phyloP scores from a whole-genome alignment of 2,797 vertebrate genomes.

The Sebastes kiyomatsui region DNA sequence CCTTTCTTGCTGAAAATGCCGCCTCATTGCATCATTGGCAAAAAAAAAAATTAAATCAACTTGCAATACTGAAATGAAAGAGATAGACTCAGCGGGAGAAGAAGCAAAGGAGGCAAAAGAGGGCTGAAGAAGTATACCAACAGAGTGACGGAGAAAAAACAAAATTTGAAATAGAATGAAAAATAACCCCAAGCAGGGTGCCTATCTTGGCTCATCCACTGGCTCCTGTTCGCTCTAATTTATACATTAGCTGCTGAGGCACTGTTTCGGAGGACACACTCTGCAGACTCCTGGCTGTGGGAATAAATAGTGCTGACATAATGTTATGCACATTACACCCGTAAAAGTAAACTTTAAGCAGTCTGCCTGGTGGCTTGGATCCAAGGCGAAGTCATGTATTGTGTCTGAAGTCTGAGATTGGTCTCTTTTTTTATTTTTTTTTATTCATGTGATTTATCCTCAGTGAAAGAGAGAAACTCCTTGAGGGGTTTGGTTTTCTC shows the following conservation, averaged over 20 bases:
- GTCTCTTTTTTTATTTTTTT: not conserved
- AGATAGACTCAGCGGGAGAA: not conserved
- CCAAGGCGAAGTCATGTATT: slow-evolving; percentile 26
- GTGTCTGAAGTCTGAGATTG: slow-evolving; percentile 60
- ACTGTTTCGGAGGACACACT: slow-evolving; percentile 41
- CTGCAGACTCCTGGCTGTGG: slow-evolving; percentile 43
- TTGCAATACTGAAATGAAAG: not conserved
- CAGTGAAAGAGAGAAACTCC: slow-evolving; percentile 27
- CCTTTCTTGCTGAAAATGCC: slow-evolving; percentile 13
- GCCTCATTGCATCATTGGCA: slow-evolving; percentile 26
- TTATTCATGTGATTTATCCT: slow-evolving; percentile 39
- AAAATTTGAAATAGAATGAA: slow-evolving; percentile 46
- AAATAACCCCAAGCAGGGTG: slow-evolving; percentile 31
- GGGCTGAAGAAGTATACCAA: not conserved
- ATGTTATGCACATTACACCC: slow-evolving; percentile 49
- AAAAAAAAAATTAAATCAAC: slow-evolving; percentile 3
- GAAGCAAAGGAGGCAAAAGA: not conserved
- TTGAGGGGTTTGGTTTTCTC: slow-evolving; percentile 7
- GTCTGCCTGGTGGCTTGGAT: slow-evolving; percentile 32
- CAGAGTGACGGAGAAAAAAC: not conserved
- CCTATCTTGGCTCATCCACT: slow-evolving; percentile 31
- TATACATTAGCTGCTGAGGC: slow-evolving; percentile 56
- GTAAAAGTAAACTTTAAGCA: slow-evolving; percentile 51
- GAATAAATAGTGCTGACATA: slow-evolving; percentile 61
- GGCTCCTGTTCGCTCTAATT: slow-evolving; percentile 55